Base-by-base conservation (phyloP, 2,113 vertebrate species). In the Clinocottus analis region DNA sequence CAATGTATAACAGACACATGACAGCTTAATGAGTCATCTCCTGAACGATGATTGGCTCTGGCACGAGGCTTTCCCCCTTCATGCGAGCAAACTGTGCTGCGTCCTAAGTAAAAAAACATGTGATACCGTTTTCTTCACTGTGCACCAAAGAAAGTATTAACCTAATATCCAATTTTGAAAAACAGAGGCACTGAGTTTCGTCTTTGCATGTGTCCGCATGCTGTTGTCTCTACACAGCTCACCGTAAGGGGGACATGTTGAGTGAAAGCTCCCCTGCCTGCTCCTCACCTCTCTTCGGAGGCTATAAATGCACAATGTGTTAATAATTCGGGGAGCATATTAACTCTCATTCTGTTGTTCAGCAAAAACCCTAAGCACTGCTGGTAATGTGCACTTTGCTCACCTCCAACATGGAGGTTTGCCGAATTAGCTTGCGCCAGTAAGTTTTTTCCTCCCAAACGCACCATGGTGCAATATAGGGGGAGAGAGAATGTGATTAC, bases 401-500 rank as follows among this genome's bases (percentile, higher is more conserved):
- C 94, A 96, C 94, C 95, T 96, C 95, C 94, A 96, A 96, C 95
- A 95, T 95, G 89, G 96, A 95, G 90, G 83, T 77, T 89, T 90
- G 93, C 94, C 83, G 95, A 97, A 97, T 97, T 97, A 97, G 96
- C 96, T 97, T 96, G 96, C 95, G 93, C 94, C 92, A 95, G 96
- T 98, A 96, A 96, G 96, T 98, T 93, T 93, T 82, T 79, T 74
- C 87, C 87, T 93, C 93, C 91, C 91, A 66, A 83, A 90, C 80
- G 90, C 90, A 90, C 92, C 95, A 94, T 95, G 96, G 97, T 97
- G 97, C 97, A 98, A 97, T 98, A 97, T 94, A 94, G 93, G 91
- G 95, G 95, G 95, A 94, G 78, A 88, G 94, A 94, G 95, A 99
- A 97, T 97, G 97, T 97, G 96, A 99, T 97, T 99, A 98, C 97